Conservation (phyloP, 2,888 invertebrate genomes). For the Mellilla xanthometata region DNA sequence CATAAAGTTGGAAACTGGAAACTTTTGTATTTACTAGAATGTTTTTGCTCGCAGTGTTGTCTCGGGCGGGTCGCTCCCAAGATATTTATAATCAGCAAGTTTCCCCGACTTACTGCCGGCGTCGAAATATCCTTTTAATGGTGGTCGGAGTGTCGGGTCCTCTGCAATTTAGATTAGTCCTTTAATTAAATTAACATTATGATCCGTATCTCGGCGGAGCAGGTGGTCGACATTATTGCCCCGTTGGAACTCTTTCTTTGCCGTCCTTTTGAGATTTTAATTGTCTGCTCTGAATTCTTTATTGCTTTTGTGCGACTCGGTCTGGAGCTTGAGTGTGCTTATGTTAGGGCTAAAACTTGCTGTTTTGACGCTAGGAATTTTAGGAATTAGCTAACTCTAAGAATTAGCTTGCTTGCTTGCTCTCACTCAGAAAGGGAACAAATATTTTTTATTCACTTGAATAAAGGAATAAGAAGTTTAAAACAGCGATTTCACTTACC, state of each 20-base stretch:
- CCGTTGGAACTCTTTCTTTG: constrained; percentile 62
- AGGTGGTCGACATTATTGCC: constrained; percentile 76
- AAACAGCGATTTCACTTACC: no score
- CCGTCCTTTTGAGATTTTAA: constrained; percentile 49
- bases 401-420: no score
- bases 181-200: constrained; percentile 83
- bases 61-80: constrained; percentile 59
- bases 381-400: no score
- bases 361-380: no score
- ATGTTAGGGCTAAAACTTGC: no score
- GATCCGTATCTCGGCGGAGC: constrained; percentile 76
- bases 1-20: constrained; percentile 30
- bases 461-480: no score
- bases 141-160: constrained; percentile 76
- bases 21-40: constrained; percentile 52
- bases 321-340: constrained; percentile 12
- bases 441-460: no score
- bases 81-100: constrained; percentile 76
- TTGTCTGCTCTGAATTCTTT: constrained; percentile 40
- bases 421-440: no score
- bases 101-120: constrained; percentile 71
- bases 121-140: constrained; percentile 80
- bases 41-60: constrained; percentile 55
- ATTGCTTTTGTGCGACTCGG: constrained; percentile 37
- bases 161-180: constrained; percentile 83